Conservation (phyloP, 2,113 vertebrate species). For the Oryzias curvinotus region DNA sequence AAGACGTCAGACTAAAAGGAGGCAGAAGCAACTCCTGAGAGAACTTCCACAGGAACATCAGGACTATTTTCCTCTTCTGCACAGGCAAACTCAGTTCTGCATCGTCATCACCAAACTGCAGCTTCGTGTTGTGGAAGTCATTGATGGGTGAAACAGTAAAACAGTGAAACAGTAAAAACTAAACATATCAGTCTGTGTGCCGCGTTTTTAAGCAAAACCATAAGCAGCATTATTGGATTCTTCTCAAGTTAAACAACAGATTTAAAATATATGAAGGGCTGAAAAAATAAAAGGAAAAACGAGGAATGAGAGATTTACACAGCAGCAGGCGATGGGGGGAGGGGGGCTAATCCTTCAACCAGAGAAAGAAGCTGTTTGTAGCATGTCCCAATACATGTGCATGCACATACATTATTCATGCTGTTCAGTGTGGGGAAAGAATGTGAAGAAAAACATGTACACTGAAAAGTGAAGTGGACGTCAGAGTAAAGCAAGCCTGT, state of each 20-base stretch:
- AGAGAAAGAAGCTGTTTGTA: conserved; percentile 21
- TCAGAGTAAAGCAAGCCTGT: conserved; percentile 38
- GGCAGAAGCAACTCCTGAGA: no score
- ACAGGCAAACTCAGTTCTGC: no score
- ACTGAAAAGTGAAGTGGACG: conserved; percentile 19
- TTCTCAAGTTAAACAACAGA: not conserved
- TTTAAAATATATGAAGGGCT: conserved; percentile 28
- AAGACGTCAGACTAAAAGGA: no score
- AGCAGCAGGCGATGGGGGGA: conserved; percentile 35
- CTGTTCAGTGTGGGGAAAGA: conserved; percentile 38
- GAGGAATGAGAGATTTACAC: conserved; percentile 44
- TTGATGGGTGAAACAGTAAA: no score
- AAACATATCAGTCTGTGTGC: no score
- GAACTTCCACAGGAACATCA: no score
- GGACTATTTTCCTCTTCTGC: no score
- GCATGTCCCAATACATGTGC: conserved; percentile 10
- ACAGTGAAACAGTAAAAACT: no score
- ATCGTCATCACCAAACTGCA: no score
- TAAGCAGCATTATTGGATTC: not conserved
- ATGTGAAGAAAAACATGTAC: conserved; percentile 36
- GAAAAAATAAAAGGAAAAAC: conserved; percentile 40
- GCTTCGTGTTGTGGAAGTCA: no score
- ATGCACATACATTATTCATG: conserved; percentile 53
- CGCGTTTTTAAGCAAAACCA: no score
- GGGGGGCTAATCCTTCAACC: conserved; percentile 4